Base-by-base conservation (phyloP, 2,888 invertebrate genomes). In the Protophormia terraenovae region DNA sequence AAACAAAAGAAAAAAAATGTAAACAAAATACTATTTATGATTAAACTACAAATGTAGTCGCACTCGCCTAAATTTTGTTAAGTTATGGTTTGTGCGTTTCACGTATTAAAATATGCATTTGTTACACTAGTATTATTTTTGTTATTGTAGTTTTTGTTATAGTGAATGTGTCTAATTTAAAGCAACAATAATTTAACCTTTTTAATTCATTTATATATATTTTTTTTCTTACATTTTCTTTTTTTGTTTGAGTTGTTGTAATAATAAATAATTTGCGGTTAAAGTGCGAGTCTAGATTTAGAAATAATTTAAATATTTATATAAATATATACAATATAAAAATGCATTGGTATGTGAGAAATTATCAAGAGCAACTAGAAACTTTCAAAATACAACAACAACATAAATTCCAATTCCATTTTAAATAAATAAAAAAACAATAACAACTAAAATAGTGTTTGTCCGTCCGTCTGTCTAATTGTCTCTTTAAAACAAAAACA, bases 201-300 rank as follows among this genome's bases (percentile, higher is more conserved):
- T 72, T 64, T 55, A 58, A 45, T 80, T 73, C 45, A 66, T 66
- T 55, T 55, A 58, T 58, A 55, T 64, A 27, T 10, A 66, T 12
- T 22, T 27, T 64, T 24, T 38, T 19, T 53, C 24, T 60, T 60
- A 41, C 32, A 16, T 32, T 10, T 5, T 22, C 24, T 60, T 16
- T 64, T 45, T n/a, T 32, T 38, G 35, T 14, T 64, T 55, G 27
- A n/a, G n/a, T 62, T 80, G 3, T 55, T 80, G 64, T 47, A 58
- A 47, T 82, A 64, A 82, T 77, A 58, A 55, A 35, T n/a, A n/a
- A n/a, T 35, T 62, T 83, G 75, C 53, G 82, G 82, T 77, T 77
- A 55, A 77, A 55, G 55, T 58, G 55, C 41, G 22, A 66, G 24
- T 73, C 76, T 75, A 55, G 66, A 76, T 77, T 84, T 80, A 67